Evolutionary conservation across 53 echinoderm and acorn worm species (phyloP), one percentile per base, ranked within the genome.

Genomic region (Holothuria leucospilota): DNA sequence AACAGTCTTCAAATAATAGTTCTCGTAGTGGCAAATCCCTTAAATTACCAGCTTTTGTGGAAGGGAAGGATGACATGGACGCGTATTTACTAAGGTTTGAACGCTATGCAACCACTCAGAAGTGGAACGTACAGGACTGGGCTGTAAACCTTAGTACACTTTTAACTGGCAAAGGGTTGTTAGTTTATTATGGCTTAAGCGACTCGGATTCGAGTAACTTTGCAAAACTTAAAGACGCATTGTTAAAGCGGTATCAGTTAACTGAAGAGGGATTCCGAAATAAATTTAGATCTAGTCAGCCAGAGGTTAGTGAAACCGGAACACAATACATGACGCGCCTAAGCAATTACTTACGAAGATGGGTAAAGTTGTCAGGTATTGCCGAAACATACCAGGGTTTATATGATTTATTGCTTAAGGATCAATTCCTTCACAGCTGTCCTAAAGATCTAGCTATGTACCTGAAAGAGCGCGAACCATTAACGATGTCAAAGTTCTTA

Each of bases 261-360:
- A 86, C 75, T 20, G 86, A 86, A 41, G 86, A 78, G 16, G 77
- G 86, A 46, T 86, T 86, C 40, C 5, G 78, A 20, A 77, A 77
- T 29, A 86, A 39, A 39, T 86, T 86, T 23, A 86, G 27, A 30
- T 21, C 49, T 62, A 23, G 77, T 34, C 28, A 77, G 51, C 86
- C 63, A 62, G 86, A 86, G 30, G 1, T 13, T 18, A 40, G 86
- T 23, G 63, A 78, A 39, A 77, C 62, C 6, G 59, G 77, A 20
- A 8, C 62, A 0, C 61, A 60, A 49, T 86, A 58, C 30, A 13
- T 77, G 21, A 77, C 86, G 13, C 56, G 86, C 9, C 26, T 86
- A 20, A 40, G 26, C 16, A 86, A 86, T 4, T 86, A 86, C 28
- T 38, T 86, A 20, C 51, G 6, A 14, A 77, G 86, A 34, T 86